Conservation (phyloP, 37 sponge, comb jelly and placozoan species). For the Sycon ciliatum region DNA sequence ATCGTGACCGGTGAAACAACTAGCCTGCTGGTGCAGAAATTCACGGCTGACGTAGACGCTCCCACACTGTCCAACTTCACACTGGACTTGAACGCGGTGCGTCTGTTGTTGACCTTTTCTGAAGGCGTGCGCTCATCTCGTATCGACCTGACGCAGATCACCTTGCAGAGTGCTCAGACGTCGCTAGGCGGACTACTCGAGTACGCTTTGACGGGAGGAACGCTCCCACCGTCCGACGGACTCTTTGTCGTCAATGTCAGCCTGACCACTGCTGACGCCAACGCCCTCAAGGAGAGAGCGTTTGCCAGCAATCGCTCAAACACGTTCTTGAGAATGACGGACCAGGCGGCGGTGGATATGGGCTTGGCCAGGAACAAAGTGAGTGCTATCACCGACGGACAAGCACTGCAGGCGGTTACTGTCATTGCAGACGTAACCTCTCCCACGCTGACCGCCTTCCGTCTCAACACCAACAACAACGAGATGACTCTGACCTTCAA, state of each 20-base stretch:
- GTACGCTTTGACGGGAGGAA: conserved; percentile 2
- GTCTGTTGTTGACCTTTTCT: conserved; percentile 62
- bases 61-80: conserved; percentile 52
- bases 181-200: conserved; percentile 3
- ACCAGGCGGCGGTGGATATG: conserved; percentile 38
- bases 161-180: conserved; percentile 41
- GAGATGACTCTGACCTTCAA: conserved; percentile 57
- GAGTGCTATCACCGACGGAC: conserved; percentile 58
- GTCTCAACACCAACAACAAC: conserved; percentile 45
- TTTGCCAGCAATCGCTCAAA: too few relatives aligned
- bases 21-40: too few relatives aligned
- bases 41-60: conserved; percentile 38
- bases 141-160: conserved; percentile 48
- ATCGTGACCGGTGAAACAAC: too few relatives aligned
- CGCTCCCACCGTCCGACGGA: too few relatives aligned
- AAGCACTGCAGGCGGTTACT: conserved; percentile 43
- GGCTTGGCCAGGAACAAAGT: conserved; percentile 35
- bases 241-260: conserved; percentile 19
- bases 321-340: not conserved
- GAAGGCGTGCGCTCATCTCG: conserved; percentile 47
- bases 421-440: conserved; percentile 56
- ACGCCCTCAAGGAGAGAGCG: too few relatives aligned
- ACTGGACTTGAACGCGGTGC: conserved; percentile 60
- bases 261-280: not conserved
- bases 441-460: conserved; percentile 49